Conservation (phyloP, 2,888 invertebrate genomes). For the Andrena haemorrhoa region DNA sequence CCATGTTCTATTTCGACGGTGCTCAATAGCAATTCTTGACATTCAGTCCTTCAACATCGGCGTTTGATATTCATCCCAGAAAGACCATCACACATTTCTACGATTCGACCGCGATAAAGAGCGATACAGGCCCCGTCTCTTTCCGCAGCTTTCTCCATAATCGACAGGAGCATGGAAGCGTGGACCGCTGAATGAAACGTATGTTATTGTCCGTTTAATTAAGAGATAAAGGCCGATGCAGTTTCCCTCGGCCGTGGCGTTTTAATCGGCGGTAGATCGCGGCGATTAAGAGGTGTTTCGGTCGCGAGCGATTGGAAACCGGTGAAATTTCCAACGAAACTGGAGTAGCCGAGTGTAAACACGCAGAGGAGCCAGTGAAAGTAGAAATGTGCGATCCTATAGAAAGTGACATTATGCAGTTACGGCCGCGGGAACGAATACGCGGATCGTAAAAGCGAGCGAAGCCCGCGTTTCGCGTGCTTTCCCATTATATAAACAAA, state of each 20-base stretch:
- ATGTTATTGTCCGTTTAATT: slow-evolving; percentile 26
- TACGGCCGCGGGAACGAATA: slow-evolving; percentile 56
- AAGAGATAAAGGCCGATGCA: slow-evolving; percentile 11
- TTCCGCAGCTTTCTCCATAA: not conserved
- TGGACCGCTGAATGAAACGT: not conserved
- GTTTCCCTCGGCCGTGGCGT: slow-evolving; percentile 6
- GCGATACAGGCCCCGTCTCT: not conserved
- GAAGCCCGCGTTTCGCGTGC: slow-evolving; percentile 21
- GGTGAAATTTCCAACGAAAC: slow-evolving; percentile 61
- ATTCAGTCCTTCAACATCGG: not conserved
- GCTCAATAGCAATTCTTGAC: not conserved
- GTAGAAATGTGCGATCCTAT: slow-evolving; percentile 58
- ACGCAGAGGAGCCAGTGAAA: slow-evolving; percentile 58
- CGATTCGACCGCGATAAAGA: no score
- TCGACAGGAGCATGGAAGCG: not conserved
- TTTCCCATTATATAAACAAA: slow-evolving; percentile 51
- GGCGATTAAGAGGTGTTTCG: slow-evolving; percentile 7
- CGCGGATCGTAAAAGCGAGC: slow-evolving; percentile 51
- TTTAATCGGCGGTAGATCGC: slow-evolving; percentile 3
- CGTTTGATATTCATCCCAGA: no score
- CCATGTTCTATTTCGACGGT: not conserved
- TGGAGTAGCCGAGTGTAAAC: slow-evolving; percentile 56
- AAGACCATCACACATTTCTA: not conserved
- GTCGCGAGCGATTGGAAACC: slow-evolving; percentile 41
- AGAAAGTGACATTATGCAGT: slow-evolving; percentile 67